Conservation (phyloP, 92 coral and sea anemone genomes). For the Epizoanthus scotinus region DNA sequence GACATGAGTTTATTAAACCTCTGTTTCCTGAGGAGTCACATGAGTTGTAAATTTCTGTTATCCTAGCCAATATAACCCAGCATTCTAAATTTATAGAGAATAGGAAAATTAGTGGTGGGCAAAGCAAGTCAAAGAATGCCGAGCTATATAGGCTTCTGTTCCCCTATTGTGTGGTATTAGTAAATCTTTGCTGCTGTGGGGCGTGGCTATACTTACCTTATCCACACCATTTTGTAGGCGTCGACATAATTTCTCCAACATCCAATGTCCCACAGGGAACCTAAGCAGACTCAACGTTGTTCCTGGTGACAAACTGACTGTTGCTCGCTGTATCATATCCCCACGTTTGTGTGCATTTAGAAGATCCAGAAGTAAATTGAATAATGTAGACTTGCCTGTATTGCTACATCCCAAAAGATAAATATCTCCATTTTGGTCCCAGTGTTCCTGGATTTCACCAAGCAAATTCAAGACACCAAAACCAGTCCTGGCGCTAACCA, state of each 20-base stretch:
- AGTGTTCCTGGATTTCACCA: conserved; percentile 62
- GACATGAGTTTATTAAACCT: no score
- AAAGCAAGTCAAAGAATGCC: no score
- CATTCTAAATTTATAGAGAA: no score
- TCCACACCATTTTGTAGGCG: conserved; percentile 65
- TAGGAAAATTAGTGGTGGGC: no score
- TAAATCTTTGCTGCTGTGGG: no score
- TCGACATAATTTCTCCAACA: conserved; percentile 64
- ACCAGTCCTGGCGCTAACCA: conserved; percentile 90
- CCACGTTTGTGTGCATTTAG: conserved; percentile 80
- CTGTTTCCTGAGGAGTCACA: no score
- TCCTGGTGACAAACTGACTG: conserved; percentile 84
- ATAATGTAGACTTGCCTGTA: conserved; percentile 88
- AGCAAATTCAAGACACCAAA: conserved; percentile 81
- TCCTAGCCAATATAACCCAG: no score
- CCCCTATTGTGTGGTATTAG: no score
- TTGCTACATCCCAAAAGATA: conserved; percentile 88
- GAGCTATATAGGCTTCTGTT: no score
- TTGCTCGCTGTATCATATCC: conserved; percentile 83
- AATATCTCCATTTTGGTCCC: conserved; percentile 87
- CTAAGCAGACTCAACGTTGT: conserved; percentile 83
- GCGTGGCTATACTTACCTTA: conserved; percentile 52
- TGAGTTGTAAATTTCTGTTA: no score
- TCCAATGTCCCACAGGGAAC: conserved; percentile 84
- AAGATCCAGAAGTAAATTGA: conserved; percentile 82